These are phyloP conservation scores for Matsumyia berberina DNA, from an alignment of 2,888 invertebrate genomes.

Conservation along the genomic window DNA sequence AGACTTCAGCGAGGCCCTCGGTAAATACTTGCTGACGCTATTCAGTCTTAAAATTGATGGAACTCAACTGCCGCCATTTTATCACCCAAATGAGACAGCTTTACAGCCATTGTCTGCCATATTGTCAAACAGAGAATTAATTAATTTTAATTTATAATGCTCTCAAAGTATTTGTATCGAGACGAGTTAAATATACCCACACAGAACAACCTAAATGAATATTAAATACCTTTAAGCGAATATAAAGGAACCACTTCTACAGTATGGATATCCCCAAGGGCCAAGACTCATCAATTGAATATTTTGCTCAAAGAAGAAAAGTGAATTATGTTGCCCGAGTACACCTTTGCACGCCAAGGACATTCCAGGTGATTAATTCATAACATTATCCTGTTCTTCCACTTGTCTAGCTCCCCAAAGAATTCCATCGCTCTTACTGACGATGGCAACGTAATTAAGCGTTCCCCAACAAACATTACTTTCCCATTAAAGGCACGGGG, in stretches of 20 bases:
- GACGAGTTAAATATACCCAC: no score
- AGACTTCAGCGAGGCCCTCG: no score
- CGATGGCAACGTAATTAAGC: conserved; percentile 66
- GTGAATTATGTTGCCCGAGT: conserved; percentile 18
- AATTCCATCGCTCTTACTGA: conserved; percentile 32
- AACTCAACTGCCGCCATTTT: no score
- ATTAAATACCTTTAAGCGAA: background rate
- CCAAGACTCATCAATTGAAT: conserved; percentile 49
- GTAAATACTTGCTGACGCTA: no score
- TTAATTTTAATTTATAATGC: no score
- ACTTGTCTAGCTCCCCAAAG: conserved; percentile 55
- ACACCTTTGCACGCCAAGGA: conserved; percentile 39
- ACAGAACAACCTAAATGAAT: background rate
- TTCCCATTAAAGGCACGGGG: conserved; percentile 62
- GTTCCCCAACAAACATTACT: conserved; percentile 65
- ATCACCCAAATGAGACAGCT: no score
- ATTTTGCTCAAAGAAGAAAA: conserved; percentile 21
- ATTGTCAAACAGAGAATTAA: no score
- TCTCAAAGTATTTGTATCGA: no score
- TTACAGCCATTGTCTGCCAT: no score
- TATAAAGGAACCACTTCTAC: background rate
- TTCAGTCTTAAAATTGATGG: no score
- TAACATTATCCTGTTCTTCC: conserved; percentile 66
- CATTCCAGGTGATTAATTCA: conserved; percentile 73
- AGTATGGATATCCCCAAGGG: conserved; percentile 11